Evolutionary conservation across 1,140 invertebrate species (phyloP).

Genomic region (Armadillidium nasatum): DNA sequence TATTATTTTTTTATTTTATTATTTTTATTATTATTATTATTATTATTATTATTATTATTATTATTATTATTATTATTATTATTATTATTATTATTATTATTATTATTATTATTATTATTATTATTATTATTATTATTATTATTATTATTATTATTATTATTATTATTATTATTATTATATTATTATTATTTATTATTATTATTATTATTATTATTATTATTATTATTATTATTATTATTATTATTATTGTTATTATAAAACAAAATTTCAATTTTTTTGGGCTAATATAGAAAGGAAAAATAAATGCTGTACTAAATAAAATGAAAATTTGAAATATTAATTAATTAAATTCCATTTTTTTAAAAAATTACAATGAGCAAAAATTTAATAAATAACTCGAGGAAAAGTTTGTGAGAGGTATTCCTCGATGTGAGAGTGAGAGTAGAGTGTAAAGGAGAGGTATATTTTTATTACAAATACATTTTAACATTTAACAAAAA

Average conservation of each 20-base stretch:
- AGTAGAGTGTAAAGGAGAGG: neutral
- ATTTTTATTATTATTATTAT: slow-evolving; percentile 10
- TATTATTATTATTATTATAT: neutral
- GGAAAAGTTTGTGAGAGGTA: neutral
- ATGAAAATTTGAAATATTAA: neutral
- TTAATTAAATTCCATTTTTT: too few species aligned
- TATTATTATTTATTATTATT: too few species aligned
- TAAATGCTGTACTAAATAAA: neutral
- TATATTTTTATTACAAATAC: neutral
- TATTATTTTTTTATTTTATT: neutral
- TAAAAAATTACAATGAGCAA: neutral
- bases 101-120: neutral
- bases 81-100: slow-evolving; percentile 1
- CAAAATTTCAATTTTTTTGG: slow-evolving; percentile 3
- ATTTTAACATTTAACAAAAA: too few species aligned
- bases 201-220: slow-evolving; percentile 9
- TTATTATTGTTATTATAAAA: neutral
- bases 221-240: slow-evolving; percentile 9
- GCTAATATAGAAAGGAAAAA: neutral
- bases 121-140: too few species aligned
- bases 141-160: too few species aligned
- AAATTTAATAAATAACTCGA: too few species aligned
- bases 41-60: slow-evolving; percentile 9
- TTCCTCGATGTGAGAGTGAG: too few species aligned
- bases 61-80: slow-evolving; percentile 1